These are phyloP conservation scores for Philypnodon macrostomus DNA, from an alignment of 2,797 vertebrate genomes.

Conservation along the genomic window DNA sequence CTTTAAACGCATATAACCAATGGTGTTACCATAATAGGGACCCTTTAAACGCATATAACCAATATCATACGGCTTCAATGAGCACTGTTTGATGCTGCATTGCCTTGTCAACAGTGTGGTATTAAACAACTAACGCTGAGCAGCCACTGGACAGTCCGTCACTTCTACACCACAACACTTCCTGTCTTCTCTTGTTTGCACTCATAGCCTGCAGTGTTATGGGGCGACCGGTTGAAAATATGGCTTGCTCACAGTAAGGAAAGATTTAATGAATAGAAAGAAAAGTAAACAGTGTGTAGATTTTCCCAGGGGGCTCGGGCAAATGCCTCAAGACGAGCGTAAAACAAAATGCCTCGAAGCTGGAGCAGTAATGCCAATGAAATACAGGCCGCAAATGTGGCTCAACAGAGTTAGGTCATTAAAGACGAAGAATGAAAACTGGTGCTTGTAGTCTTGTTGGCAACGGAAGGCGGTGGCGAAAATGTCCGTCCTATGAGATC, in stretches of 20 bases:
- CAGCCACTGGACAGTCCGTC: slow-evolving; percentile 16
- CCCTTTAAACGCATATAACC: no score
- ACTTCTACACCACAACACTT: slow-evolving; percentile 21
- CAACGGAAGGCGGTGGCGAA: no score
- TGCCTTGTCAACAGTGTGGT: slow-evolving; percentile 1
- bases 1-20: no score
- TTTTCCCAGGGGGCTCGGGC: slow-evolving; percentile 23
- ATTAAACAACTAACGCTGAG: slow-evolving; percentile 25
- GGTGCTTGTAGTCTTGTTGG: not conserved
- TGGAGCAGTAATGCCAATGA: slow-evolving; percentile 4
- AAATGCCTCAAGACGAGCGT: slow-evolving; percentile 22
- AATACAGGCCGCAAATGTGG: not conserved
- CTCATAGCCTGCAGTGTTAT: slow-evolving; percentile 21
- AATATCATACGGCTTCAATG: slow-evolving; percentile 1
- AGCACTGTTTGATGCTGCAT: slow-evolving; percentile 7
- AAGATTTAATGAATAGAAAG: slow-evolving; percentile 36
- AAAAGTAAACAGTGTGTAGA: slow-evolving; percentile 23
- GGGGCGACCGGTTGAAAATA: slow-evolving; percentile 24
- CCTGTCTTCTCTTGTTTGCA: slow-evolving; percentile 10
- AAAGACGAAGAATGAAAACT: not conserved
- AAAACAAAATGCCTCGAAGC: slow-evolving; percentile 10
- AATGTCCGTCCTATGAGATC: no score
- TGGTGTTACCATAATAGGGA: no score
- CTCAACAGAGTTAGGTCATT: slow-evolving; percentile 6
- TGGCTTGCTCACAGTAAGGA: slow-evolving; percentile 23